phyloP scores from a whole-genome alignment of 2,797 vertebrate genomes.

The Neopelma chrysocephalum region DNA sequence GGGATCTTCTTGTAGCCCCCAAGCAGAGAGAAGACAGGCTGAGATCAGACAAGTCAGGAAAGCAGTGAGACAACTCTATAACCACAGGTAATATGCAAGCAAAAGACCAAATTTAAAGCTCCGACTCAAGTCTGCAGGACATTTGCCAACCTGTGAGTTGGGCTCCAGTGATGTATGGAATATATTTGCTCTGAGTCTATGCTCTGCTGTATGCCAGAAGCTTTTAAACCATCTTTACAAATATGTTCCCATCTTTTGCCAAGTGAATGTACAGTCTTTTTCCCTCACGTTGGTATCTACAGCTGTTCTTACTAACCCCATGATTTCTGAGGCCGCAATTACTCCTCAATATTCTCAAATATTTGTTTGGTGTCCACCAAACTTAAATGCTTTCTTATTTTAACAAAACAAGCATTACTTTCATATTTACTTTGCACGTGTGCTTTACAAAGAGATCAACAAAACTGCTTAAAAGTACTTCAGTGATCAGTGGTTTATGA shows the following conservation, averaged over 20 bases:
- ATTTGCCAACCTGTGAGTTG: constrained; percentile 39
- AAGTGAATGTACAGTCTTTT: constrained; percentile 47
- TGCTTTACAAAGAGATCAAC: background rate
- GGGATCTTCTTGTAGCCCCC: background rate
- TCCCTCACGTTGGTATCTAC: constrained; percentile 54
- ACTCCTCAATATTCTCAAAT: background rate
- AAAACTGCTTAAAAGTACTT: background rate
- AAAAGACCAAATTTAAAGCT: background rate
- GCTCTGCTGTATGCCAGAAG: constrained; percentile 27
- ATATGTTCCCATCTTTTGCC: constrained; percentile 65
- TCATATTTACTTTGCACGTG: background rate
- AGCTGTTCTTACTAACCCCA: background rate
- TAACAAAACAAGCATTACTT: background rate
- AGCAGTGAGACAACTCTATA: background rate
- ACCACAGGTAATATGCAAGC: background rate
- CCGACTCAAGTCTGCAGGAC: background rate
- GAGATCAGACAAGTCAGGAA: background rate
- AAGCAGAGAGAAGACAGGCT: background rate
- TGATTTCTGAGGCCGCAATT: background rate
- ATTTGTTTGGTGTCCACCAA: background rate
- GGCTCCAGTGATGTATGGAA: constrained; percentile 53
- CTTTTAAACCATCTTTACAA: constrained; percentile 62
- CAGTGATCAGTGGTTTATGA: background rate
- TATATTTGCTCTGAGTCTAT: constrained; percentile 54
- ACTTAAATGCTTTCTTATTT: background rate